Evolutionary conservation across 2,888 invertebrate species (phyloP), one percentile per base, ranked within the genome.

Genomic region (Drosophila recens): DNA sequence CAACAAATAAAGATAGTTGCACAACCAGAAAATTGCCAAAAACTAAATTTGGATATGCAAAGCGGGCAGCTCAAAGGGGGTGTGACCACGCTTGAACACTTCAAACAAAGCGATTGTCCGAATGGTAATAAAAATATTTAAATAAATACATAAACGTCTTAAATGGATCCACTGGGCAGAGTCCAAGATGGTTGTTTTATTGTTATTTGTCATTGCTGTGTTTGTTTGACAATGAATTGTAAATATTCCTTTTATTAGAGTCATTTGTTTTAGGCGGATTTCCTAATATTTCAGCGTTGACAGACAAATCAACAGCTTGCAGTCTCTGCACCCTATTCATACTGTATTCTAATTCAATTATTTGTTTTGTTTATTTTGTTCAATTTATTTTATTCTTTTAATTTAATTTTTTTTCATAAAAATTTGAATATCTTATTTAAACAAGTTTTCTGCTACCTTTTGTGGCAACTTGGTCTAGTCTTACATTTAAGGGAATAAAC

Each of bases 101-200:
- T 64, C 34, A 68, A 72, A 64, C 62, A 64, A 59, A 75, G 63
- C 66, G 65, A 72, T 56, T 70, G 51, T 67, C 20, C 27, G 54
- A 46, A 38, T 27, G 53, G 59, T 52, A 45, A 74, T 75, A 79
- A 82, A 82, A 85, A 67, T 58, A 51, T 66, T 73, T 48, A 49
- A 77, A 70, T 56, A 70, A 73, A 67, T 71, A 33, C 54, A 63
- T 73, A 38, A 76, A 77, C 52, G 40, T 57, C 54, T 62, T 54
- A 74, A 67, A 67, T 74, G 59, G 46, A 23, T 42, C 10, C 20
- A 54, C 13, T 49, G 43, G 36, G 48, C 64, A 49, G 30, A 46
- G 49, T 46, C 36, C 42, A 61, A 40, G 51, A 56, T 42, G 66
- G 58, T 48, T 17, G 17, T 3, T 42, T 42, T 53, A 27, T 40